A percentile compares a stretch with the other conserved stretches of the same genome.
Evolutionary conservation across 2,888 invertebrate genomes (phyloP).

Genomic region (Girardia tigrina): DNA sequence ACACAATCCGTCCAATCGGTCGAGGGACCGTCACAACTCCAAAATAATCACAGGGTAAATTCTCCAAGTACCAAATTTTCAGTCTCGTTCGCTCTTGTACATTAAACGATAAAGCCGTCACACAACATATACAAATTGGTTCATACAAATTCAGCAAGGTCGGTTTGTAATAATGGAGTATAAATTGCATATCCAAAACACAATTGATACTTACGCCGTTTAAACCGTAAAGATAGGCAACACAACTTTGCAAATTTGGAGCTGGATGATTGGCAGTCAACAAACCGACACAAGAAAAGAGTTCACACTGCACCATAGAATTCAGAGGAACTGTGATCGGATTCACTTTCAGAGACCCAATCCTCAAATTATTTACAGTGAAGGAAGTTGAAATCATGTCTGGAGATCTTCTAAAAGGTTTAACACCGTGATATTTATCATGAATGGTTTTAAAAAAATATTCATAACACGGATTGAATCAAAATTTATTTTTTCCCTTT

Average conservation of each 20-base stretch:
- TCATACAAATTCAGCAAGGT: constrained; percentile 86
- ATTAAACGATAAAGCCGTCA: constrained; percentile 89
- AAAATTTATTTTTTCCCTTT: too few species aligned
- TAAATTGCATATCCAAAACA: constrained; percentile 84
- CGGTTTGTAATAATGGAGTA: constrained; percentile 95
- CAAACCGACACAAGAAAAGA: neutral
- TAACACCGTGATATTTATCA: constrained; percentile 73
- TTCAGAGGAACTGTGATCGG: too few species aligned
- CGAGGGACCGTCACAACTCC: constrained; percentile 73
- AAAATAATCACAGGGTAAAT: constrained; percentile 78
- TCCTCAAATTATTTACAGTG: neutral
- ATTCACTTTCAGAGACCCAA: too few species aligned
- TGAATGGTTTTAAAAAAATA: too few species aligned
- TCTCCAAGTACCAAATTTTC: constrained; percentile 84
- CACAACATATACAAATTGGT: constrained; percentile 81
- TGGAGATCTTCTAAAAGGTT: constrained; percentile 65
- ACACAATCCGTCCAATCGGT: constrained; percentile 75
- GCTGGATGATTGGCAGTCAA: neutral
- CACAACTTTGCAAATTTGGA: constrained; percentile 26
- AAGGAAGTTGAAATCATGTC: neutral
- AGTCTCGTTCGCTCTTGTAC: constrained; percentile 79
- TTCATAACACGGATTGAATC: too few species aligned
- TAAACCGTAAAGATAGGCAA: constrained; percentile 54
- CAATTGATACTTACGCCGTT: constrained; percentile 83
- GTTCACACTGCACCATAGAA: neutral